Conservation (phyloP, 1,140 invertebrate genomes). For the Solenopsis fugax region DNA sequence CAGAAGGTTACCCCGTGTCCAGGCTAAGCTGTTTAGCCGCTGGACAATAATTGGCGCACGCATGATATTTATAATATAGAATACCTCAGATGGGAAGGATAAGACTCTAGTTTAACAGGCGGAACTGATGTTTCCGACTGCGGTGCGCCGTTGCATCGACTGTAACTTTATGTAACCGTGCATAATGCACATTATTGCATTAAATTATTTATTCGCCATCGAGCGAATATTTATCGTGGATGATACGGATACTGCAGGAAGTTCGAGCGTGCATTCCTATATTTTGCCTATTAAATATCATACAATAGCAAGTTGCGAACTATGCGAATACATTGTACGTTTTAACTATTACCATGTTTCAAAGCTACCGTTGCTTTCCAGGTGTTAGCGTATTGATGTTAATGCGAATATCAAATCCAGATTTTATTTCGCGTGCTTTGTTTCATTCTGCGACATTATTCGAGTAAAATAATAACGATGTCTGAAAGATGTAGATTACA, state of each 20-base stretch:
- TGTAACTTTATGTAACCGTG: slow-evolving; percentile 36
- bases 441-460: background rate
- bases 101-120: slow-evolving; percentile 56
- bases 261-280: background rate
- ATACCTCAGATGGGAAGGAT: slow-evolving; percentile 49
- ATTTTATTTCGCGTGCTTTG: slow-evolving; percentile 6
- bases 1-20: slow-evolving; percentile 25
- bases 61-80: slow-evolving; percentile 57
- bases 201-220: slow-evolving; percentile 58
- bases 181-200: slow-evolving; percentile 47
- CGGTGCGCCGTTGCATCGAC: slow-evolving; percentile 25
- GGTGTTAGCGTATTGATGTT: slow-evolving; percentile 9
- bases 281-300: slow-evolving; percentile 45
- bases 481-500: no score
- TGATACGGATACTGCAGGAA: slow-evolving; percentile 49
- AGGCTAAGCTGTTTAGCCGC: slow-evolving; percentile 21
- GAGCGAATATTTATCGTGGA: slow-evolving; percentile 22
- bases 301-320: slow-evolving; percentile 29
- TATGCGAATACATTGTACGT: background rate
- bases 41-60: slow-evolving; percentile 44
- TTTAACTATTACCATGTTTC: background rate
- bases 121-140: slow-evolving; percentile 60
- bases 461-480: slow-evolving; percentile 7
- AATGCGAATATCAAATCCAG: slow-evolving; percentile 17
- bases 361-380: slow-evolving; percentile 28